A percentile compares a stretch with the other conserved stretches of the same genome.
Evolutionary conservation across 2,888 invertebrate genomes (phyloP).

Genomic region (Nephrotoma guestfalica): DNA sequence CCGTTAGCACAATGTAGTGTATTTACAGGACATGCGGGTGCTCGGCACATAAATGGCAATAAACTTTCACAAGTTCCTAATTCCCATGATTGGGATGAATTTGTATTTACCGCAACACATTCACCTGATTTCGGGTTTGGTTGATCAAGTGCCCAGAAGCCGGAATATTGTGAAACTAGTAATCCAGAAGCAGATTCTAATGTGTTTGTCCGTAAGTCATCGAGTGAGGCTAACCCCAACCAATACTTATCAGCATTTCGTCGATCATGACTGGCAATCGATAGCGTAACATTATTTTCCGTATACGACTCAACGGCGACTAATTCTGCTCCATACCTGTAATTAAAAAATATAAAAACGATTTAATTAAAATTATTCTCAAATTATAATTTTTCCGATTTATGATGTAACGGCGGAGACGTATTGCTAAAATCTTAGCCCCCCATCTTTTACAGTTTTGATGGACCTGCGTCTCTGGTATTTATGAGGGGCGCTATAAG

Average conservation of each 20-base stretch:
- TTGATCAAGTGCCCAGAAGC: conserved; percentile 84
- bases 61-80: conserved; percentile 88
- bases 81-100: conserved; percentile 77
- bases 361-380: not conserved
- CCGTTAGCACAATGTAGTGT: conserved; percentile 90
- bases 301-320: conserved; percentile 80
- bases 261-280: conserved; percentile 54
- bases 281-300: conserved; percentile 83
- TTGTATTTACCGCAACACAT: conserved; percentile 65
- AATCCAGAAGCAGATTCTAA: conserved; percentile 84
- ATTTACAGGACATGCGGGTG: conserved; percentile 78
- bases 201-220: conserved; percentile 87
- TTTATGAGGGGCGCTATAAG: too few relatives aligned
- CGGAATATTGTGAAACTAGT: conserved; percentile 82
- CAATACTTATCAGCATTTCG: conserved; percentile 65
- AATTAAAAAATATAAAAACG: conserved; percentile 16
- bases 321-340: conserved; percentile 87
- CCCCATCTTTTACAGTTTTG: too few relatives aligned
- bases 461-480: too few relatives aligned
- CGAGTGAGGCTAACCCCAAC: conserved; percentile 80
- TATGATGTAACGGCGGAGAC: too few relatives aligned
- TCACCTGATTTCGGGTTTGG: conserved; percentile 78
- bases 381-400: too few relatives aligned
- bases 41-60: conserved; percentile 85
- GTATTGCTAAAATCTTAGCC: too few relatives aligned